A percentile compares a stretch with the other conserved stretches of the same genome.
These are phyloP conservation scores for Morus bassanus DNA, from an alignment of 2,797 vertebrate species.

Conservation along the genomic window DNA sequence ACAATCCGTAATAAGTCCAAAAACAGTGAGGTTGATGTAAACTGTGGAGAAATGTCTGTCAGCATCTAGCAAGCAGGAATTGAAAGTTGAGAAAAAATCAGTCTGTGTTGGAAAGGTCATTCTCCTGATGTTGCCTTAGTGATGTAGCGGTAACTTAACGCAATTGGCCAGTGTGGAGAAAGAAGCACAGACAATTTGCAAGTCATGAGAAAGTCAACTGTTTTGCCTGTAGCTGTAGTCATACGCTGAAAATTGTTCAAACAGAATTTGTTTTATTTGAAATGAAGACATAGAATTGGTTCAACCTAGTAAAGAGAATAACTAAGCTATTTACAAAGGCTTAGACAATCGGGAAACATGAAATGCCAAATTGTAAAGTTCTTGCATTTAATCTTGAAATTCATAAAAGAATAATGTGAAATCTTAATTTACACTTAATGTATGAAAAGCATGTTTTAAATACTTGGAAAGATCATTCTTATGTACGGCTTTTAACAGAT, in stretches of 20 bases:
- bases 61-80: background rate
- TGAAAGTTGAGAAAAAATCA: constrained; percentile 34
- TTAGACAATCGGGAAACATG: background rate
- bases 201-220: background rate
- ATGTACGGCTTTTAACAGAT: background rate
- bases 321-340: background rate
- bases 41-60: constrained; percentile 2
- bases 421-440: background rate
- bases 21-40: background rate
- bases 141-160: constrained; percentile 30
- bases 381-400: background rate
- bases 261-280: background rate
- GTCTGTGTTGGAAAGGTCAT: constrained; percentile 3
- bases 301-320: background rate
- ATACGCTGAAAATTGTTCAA: background rate
- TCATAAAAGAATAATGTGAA: background rate
- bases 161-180: background rate
- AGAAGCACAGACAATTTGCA: background rate
- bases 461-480: background rate
- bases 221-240: background rate
- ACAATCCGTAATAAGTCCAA: background rate
- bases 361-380: background rate
- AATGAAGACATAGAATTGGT: background rate
- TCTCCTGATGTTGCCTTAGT: constrained; percentile 37
- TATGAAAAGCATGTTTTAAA: background rate